A percentile compares a stretch with the other conserved stretches of the same genome.
Evolutionary conservation across 2,113 vertebrate genomes (phyloP).

Genomic region (Pachyramphus minor): DNA sequence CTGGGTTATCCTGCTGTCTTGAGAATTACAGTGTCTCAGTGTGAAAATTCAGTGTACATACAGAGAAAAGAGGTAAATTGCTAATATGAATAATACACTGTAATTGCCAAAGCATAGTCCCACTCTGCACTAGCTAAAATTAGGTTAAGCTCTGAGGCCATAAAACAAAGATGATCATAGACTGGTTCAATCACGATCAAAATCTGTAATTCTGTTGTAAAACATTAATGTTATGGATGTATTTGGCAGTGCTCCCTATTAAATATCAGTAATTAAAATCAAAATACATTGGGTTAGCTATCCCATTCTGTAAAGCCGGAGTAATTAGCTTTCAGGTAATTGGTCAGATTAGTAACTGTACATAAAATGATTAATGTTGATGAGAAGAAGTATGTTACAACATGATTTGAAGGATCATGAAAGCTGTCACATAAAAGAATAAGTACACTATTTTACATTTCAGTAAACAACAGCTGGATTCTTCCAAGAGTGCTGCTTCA

Average conservation of each 20-base stretch:
- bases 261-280: conserved; percentile 71
- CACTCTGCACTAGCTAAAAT: conserved; percentile 55
- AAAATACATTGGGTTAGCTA: conserved; percentile 46
- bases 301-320: conserved; percentile 53
- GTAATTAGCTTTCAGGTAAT: conserved; percentile 66
- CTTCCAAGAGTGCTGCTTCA: conserved; percentile 68
- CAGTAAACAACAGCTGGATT: conserved; percentile 72
- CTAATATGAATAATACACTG: conserved; percentile 19
- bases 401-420: conserved; percentile 48
- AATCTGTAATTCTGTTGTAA: conserved; percentile 68
- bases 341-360: conserved; percentile 60
- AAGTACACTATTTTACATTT: conserved; percentile 73
- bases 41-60: background rate
- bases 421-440: conserved; percentile 56
- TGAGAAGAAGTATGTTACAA: conserved; percentile 29
- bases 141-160: conserved; percentile 67
- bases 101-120: conserved; percentile 27
- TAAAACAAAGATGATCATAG: conserved; percentile 64
- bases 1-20: background rate
- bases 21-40: background rate
- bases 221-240: conserved; percentile 64
- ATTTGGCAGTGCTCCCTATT: conserved; percentile 67
- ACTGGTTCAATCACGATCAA: conserved; percentile 65
- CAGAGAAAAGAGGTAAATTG: conserved; percentile 16
- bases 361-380: conserved; percentile 52